A percentile compares a stretch with the other conserved stretches of the same genome.
Evolutionary conservation across 1,140 invertebrate species (phyloP).

Genomic region (Halyomorpha halys): DNA sequence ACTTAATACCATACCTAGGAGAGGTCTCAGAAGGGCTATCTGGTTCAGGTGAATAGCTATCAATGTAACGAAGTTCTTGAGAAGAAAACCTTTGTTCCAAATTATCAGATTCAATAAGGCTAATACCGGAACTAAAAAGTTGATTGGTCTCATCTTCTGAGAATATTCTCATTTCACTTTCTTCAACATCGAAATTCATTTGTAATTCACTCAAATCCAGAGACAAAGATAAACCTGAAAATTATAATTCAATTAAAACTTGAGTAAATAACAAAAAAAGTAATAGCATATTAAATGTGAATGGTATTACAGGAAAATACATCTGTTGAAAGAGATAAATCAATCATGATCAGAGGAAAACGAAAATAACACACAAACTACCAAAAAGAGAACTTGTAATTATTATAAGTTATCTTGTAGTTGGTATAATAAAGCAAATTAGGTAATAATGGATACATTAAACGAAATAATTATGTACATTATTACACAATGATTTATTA

Average conservation of each 20-base stretch:
- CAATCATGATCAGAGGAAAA: too few species aligned
- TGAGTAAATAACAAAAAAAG: too few species aligned
- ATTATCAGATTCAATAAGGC: constrained; percentile 19
- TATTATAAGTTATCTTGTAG: too few species aligned
- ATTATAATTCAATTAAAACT: neutral
- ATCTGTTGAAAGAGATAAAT: too few species aligned
- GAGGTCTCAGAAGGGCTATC: constrained; percentile 19
- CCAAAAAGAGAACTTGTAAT: too few species aligned
- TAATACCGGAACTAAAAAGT: constrained; percentile 30
- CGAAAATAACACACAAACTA: too few species aligned
- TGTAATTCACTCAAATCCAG: constrained; percentile 70
- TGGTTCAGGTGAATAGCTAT: constrained; percentile 44
- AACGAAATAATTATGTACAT: too few species aligned
- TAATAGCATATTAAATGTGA: too few species aligned
- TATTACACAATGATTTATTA: too few species aligned
- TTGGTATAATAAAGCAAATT: too few species aligned
- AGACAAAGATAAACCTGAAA: constrained; percentile 39
- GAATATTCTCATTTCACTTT: constrained; percentile 74
- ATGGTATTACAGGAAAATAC: too few species aligned
- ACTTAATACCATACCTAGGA: neutral
- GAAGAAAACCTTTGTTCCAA: constrained; percentile 36
- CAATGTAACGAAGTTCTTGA: constrained; percentile 44
- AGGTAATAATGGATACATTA: too few species aligned
- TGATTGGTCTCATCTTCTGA: constrained; percentile 62
- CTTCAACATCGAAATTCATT: constrained; percentile 70